Percentiles rank a stretch among this genome's conserved stretches.
Evolutionary conservation across 1,140 invertebrate genomes (phyloP).

Genomic region (Apocrypta bakeri): DNA sequence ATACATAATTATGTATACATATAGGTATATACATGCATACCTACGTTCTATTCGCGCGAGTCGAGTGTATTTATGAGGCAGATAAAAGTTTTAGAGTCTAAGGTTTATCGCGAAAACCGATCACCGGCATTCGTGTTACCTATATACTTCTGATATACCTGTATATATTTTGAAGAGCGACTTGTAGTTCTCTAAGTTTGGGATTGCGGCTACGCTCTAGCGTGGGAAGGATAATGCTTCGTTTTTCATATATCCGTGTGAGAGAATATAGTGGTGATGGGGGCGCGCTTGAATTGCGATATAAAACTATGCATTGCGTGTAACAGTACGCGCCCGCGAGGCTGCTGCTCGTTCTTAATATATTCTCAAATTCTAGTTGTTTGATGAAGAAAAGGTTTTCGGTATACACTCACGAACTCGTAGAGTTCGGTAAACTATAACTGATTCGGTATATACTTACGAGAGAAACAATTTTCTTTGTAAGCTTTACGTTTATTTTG

Average conservation of each 20-base stretch:
- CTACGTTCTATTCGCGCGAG: neutral
- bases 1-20: too few species aligned
- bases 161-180: constrained; percentile 6
- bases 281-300: neutral
- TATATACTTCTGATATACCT: too few species aligned
- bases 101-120: constrained; percentile 45
- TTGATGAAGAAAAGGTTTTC: neutral
- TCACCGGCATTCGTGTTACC: too few species aligned
- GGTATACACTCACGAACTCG: neutral
- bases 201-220: neutral
- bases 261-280: too few species aligned
- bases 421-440: neutral
- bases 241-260: neutral
- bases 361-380: neutral
- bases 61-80: constrained; percentile 45
- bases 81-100: constrained; percentile 52
- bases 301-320: neutral
- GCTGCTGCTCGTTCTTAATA: too few species aligned
- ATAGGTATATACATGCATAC: neutral
- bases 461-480: neutral
- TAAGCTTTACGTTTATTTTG: neutral
- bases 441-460: neutral
- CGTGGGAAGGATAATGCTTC: constrained; percentile 35
- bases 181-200: neutral
- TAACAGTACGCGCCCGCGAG: neutral